These are phyloP conservation scores for Ceratothoa steindachneri DNA, from an alignment of 2,888 invertebrate species.

Conservation along the genomic window DNA sequence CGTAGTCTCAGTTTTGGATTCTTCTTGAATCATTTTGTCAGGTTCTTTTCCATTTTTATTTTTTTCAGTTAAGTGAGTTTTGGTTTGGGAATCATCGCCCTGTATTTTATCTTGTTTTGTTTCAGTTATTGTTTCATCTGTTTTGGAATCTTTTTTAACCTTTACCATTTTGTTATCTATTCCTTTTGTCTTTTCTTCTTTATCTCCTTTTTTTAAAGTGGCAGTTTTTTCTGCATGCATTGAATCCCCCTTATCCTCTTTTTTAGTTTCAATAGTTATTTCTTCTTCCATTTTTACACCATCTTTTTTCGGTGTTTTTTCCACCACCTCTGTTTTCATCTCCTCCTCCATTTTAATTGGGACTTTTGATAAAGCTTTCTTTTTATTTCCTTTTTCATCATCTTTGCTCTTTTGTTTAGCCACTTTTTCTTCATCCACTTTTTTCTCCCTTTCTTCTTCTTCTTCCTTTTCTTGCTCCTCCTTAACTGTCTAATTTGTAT, in stretches of 20 bases:
- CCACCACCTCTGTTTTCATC: background rate
- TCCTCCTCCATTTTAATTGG: slow-evolving; percentile 17
- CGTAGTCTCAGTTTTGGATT: background rate
- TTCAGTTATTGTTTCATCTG: slow-evolving; percentile 21
- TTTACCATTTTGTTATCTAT: background rate
- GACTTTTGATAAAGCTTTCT: background rate
- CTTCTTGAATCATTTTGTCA: background rate
- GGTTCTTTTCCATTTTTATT: background rate
- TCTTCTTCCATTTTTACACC: slow-evolving; percentile 12
- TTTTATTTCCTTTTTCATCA: background rate
- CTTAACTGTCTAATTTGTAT: slow-evolving; percentile 12
- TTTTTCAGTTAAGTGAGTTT: slow-evolving; percentile 2
- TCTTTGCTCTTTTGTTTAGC: background rate
- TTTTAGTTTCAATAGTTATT: background rate
- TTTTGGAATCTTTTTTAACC: slow-evolving; percentile 14
- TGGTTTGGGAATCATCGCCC: slow-evolving; percentile 21
- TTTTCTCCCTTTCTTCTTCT: slow-evolving; percentile 11
- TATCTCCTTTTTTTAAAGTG: background rate
- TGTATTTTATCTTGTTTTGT: slow-evolving; percentile 23
- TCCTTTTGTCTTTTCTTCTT: background rate
- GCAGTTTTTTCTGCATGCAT: slow-evolving; percentile 13
- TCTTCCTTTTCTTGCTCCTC: slow-evolving; percentile 7
- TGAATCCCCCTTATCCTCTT: background rate
- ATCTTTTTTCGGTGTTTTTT: background rate
- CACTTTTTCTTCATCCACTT: slow-evolving; percentile 13